Base-by-base conservation (phyloP, 2,888 invertebrate species). In the Sarcophaga subvicina region DNA sequence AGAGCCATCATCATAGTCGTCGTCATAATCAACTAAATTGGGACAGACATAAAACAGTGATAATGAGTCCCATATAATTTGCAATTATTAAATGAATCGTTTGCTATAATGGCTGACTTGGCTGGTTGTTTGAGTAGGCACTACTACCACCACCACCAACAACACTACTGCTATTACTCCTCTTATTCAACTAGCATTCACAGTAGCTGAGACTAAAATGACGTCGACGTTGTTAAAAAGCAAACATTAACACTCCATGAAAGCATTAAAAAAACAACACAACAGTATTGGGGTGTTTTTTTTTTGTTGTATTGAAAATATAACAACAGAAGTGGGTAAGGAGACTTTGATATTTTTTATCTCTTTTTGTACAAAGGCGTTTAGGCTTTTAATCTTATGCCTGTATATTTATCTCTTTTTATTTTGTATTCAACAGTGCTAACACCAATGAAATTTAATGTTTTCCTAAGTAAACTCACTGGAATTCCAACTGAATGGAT, bases 41-140 rank as follows among this genome's bases (percentile, higher is more conserved):
- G 87, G 87, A 87, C 87, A 87, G 87, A 87, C 87, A 87, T 87
- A 87, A 87, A 87, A 82, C 87, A 87, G 88, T 90, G 89, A 90
- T 92, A 92, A 92, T 92, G 92, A 92, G 92, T 91, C 91, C 91
- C 91, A 92, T 92, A 92, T 91, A 90, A 91, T 90, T 92, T 91
- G 92, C 92, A 92, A 92, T 92, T 92, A 92, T 92, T 91, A 92
- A 92, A 92, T 92, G 92, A 92, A 91, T 91, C 91, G 91, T 91
- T 54, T 54, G 91, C 54, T 91, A 91, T 91, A 92, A 89, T 90
- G 89, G 85, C 81, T 82, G 87, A 75, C 83, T 88, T 89, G 88
- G 86, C 88, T 83, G 84, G 54, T 54, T 54, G 54, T 17, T 54
- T 12, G 54, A 54, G 17, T 54, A 54, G 37, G 37, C 54, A 54